Percentiles rank a stretch among this genome's conserved stretches.
Conservation (phyloP, 2,113 vertebrate genomes). For the Callopanchax toddi region DNA sequence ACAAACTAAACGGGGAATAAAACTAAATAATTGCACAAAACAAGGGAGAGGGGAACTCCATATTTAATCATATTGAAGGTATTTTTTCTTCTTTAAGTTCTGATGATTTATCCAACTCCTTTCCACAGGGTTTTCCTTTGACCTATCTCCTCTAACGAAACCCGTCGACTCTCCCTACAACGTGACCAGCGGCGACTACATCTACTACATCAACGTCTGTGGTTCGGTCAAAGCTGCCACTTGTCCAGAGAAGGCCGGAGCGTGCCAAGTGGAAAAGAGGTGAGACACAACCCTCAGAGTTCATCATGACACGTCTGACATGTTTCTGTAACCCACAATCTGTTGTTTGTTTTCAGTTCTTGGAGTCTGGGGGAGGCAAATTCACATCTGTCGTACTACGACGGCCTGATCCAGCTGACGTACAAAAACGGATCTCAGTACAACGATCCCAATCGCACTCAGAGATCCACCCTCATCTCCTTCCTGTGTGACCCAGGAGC, state of each 20-base stretch:
- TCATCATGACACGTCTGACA: neutral
- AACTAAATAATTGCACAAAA: too few species aligned
- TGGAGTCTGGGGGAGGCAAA: constrained; percentile 90
- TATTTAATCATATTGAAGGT: too few species aligned
- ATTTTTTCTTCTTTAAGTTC: too few species aligned
- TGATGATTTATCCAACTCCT: too few species aligned
- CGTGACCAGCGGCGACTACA: constrained; percentile 75
- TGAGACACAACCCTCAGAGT: constrained; percentile 43
- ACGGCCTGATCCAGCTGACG: constrained; percentile 90
- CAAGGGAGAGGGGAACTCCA: too few species aligned
- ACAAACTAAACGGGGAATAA: too few species aligned
- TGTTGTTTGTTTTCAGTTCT: constrained; percentile 32
- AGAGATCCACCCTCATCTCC: constrained; percentile 87
- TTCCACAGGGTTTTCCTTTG: constrained; percentile 83
- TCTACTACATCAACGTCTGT: constrained; percentile 89
- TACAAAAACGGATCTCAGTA: constrained; percentile 89
- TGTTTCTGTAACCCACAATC: neutral
- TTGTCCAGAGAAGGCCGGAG: constrained; percentile 82
- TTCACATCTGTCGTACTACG: constrained; percentile 88
- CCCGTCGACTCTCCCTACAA: constrained; percentile 70
- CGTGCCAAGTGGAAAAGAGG: constrained; percentile 86
- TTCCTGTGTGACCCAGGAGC: constrained; percentile 90
- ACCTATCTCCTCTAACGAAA: constrained; percentile 87
- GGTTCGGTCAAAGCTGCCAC: constrained; percentile 61
- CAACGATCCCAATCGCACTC: constrained; percentile 82